A percentile compares a stretch with the other conserved stretches of the same genome.
Evolutionary conservation across 2,888 invertebrate genomes (phyloP).

Genomic region (Sturmia bella): DNA sequence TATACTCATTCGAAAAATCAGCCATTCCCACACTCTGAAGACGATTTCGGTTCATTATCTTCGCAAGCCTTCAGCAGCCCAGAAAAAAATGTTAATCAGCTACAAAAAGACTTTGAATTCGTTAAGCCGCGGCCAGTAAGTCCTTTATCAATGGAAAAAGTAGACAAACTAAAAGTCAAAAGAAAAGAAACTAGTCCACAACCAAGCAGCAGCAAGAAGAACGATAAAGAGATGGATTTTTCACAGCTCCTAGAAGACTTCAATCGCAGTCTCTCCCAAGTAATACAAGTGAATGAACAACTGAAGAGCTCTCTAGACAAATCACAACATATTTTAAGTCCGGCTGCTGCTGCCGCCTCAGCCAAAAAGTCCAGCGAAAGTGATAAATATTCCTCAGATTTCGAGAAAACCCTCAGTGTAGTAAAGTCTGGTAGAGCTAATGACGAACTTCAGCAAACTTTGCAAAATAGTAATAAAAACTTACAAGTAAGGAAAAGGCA

Average conservation of each 20-base stretch:
- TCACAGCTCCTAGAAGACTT: conserved; percentile 76
- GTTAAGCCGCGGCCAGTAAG: conserved; percentile 69
- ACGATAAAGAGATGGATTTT: conserved; percentile 66
- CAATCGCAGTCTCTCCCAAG: conserved; percentile 77
- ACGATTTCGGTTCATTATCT: conserved; percentile 75
- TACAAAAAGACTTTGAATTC: conserved; percentile 56
- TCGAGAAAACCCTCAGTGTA: conserved; percentile 63
- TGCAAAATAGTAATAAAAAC: conserved; percentile 48
- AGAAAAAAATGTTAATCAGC: conserved; percentile 69
- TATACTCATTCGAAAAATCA: conserved; percentile 32
- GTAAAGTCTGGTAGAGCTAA: conserved; percentile 3
- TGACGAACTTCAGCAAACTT: conserved; percentile 32
- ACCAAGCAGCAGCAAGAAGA: neutral
- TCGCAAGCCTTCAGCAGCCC: conserved; percentile 76
- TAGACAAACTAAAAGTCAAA: conserved; percentile 72
- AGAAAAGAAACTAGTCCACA: conserved; percentile 24
- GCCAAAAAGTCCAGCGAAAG: conserved; percentile 34
- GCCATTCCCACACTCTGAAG: conserved; percentile 49
- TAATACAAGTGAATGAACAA: conserved; percentile 77
- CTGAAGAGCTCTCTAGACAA: conserved; percentile 74
- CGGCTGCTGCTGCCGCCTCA: conserved; percentile 56
- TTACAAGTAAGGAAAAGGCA: conserved; percentile 50
- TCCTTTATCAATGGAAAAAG: conserved; percentile 74
- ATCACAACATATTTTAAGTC: conserved; percentile 73
- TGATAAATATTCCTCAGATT: conserved; percentile 70